A percentile compares a stretch with the other conserved stretches of the same genome.
Conservation (phyloP, 2,113 vertebrate species). For the Malurus melanocephalus region DNA sequence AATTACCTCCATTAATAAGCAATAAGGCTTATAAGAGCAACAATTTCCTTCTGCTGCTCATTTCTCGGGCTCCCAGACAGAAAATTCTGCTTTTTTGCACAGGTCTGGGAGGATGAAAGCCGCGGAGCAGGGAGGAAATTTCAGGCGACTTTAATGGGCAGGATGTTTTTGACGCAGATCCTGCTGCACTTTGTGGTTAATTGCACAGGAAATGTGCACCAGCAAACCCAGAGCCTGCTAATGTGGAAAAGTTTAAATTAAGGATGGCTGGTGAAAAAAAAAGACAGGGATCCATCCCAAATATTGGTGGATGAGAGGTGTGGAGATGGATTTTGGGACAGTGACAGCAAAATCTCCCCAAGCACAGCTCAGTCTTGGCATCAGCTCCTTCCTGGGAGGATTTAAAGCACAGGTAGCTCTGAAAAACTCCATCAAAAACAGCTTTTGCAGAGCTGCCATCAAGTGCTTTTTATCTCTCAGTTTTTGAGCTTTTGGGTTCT, state of each 20-base stretch:
- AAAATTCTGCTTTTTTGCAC: not conserved
- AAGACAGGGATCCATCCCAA: not conserved
- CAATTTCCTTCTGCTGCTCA: not conserved
- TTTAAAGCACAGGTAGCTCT: not conserved
- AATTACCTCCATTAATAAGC: conserved; percentile 33
- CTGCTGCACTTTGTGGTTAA: not conserved
- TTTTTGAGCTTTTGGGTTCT: not conserved
- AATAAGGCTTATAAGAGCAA: conserved; percentile 25
- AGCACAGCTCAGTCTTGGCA: not conserved
- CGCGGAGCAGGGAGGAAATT: not conserved
- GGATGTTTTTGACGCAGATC: not conserved
- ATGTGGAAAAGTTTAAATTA: not conserved
- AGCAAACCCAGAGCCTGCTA: not conserved
- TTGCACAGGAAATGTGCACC: not conserved
- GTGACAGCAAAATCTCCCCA: not conserved
- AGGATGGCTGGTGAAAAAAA: not conserved
- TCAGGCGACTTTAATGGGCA: not conserved
- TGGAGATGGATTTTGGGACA: too few relatives aligned
- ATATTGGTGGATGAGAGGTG: not conserved
- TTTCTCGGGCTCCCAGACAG: not conserved
- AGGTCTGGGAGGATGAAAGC: not conserved
- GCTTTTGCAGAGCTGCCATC: not conserved
- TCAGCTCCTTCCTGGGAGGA: not conserved
- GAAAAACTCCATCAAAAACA: not conserved
- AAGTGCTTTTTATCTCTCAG: not conserved